Conservation (phyloP, 1,140 invertebrate species). For the Rhizoglyphus robini region DNA sequence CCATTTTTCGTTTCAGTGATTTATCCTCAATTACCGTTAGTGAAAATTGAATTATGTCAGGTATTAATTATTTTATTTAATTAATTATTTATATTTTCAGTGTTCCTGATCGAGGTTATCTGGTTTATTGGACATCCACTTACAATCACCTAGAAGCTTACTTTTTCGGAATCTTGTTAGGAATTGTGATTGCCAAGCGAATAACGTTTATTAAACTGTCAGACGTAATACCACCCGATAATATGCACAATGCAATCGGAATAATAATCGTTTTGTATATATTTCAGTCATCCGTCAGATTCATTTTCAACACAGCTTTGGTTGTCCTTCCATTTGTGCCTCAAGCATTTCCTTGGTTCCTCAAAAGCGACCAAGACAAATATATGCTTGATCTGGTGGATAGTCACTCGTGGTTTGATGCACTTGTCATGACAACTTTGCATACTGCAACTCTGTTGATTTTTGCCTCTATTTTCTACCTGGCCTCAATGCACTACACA, state of each 20-base stretch:
- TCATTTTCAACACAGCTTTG: background rate
- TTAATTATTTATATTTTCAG: background rate
- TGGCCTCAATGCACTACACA: background rate
- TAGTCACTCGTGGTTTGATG: background rate
- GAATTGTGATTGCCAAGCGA: background rate
- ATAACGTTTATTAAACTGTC: background rate
- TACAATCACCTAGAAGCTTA: slow-evolving; percentile 16
- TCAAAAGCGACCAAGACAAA: background rate
- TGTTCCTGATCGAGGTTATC: background rate
- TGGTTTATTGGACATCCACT: slow-evolving; percentile 1
- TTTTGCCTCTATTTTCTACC: background rate
- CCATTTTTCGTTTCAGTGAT: background rate
- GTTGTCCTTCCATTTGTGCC: background rate
- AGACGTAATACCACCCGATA: background rate
- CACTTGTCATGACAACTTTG: background rate
- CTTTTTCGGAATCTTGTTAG: slow-evolving; percentile 5
- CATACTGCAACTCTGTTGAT: background rate
- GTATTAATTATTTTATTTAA: background rate
- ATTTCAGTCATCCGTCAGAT: background rate
- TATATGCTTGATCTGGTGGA: background rate
- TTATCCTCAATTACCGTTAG: slow-evolving; percentile 8
- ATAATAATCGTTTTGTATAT: background rate
- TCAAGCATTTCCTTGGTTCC: background rate
- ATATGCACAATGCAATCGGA: background rate
- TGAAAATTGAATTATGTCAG: background rate